Evolutionary conservation across 2,888 invertebrate genomes (phyloP), one percentile per base, ranked within the genome.

Genomic region (Hesperia comma): DNA sequence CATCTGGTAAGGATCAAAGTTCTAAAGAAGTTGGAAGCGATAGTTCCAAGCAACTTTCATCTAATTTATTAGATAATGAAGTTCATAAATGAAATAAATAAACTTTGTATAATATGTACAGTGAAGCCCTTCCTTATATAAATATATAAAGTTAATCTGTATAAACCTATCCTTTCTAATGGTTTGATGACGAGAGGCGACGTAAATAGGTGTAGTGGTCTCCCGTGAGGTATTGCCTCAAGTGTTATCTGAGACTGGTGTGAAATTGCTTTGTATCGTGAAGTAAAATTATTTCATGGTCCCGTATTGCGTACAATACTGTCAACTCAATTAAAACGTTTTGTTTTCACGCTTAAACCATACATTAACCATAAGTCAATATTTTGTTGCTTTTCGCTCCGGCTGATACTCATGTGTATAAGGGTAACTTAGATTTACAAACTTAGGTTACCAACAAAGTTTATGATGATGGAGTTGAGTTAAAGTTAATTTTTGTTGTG

Each of bases 351-450:
- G 8, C 63, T 56, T 63, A 63, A 56, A 33, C 46, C 55, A 63
- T 63, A 63, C 56, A 63, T 63, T 63, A 62, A 55, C 56, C 63
- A 33, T 37, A 54, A 8, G 63, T 56, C 63, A 63, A 63, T 56
- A 56, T 56, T n/a, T 63, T 49, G 37, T 33, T 41, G 26, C 55
- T 63, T 53, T 15, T 21, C 46, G 55, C 63, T 10, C 21, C 10
- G 37, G 51, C 37, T 10, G 37, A 37, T 54, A 26, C 41, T 62
- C 33, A 33, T 37, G n/a, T 54, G 12, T 32, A 54, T 54, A 41
- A 8, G 17, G 41, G 33, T 12, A 37, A 37, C 37, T 37, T 37
- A 8, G 37, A 12, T 37, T 12, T 8, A 10, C 37, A 37, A 1
- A 37, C 37, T 6, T 33, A 6, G 10, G n/a, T n/a, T n/a, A n/a